Conservation (phyloP, 2,113 vertebrate genomes). For the Lampris megalopsis region DNA sequence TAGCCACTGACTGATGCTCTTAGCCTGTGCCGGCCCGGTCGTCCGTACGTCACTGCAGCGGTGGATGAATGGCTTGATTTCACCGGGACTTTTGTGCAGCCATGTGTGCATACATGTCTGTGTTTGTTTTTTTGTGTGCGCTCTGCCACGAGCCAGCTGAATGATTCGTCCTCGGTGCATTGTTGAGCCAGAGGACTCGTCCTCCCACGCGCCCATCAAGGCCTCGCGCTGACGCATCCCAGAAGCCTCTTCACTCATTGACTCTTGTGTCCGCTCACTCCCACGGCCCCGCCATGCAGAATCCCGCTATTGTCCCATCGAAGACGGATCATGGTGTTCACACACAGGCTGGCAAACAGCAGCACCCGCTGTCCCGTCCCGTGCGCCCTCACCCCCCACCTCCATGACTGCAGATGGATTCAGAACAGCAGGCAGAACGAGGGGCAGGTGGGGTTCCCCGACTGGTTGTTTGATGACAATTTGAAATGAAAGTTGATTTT, state of each 20-base stretch:
- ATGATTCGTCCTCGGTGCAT: constrained; percentile 65
- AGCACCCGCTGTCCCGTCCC: constrained; percentile 21
- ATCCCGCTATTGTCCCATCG: constrained; percentile 79
- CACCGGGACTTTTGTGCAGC: constrained; percentile 62
- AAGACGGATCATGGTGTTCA: constrained; percentile 60
- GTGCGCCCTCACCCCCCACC: constrained; percentile 17
- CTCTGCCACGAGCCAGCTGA: constrained; percentile 39
- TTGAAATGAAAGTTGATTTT: too few species aligned
- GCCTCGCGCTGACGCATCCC: constrained; percentile 78
- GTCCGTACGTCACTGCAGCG: constrained; percentile 34
- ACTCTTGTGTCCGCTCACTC: constrained; percentile 81
- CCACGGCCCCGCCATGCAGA: constrained; percentile 74
- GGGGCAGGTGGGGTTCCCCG: too few species aligned
- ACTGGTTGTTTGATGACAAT: too few species aligned
- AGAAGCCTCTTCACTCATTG: constrained; percentile 84
- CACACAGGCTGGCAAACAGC: constrained; percentile 65
- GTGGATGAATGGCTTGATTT: constrained; percentile 52
- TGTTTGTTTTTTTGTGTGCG: constrained; percentile 17
- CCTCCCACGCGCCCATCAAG: constrained; percentile 79
- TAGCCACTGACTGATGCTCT: constrained; percentile 27
- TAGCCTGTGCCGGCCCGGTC: constrained; percentile 13
- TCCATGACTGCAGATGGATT: constrained; percentile 24
- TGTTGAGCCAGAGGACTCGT: constrained; percentile 64
- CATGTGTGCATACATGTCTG: constrained; percentile 20
- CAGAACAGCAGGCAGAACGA: background rate